Evolutionary conservation across 2,888 invertebrate genomes (phyloP).

Genomic region (Thumatha senex): DNA sequence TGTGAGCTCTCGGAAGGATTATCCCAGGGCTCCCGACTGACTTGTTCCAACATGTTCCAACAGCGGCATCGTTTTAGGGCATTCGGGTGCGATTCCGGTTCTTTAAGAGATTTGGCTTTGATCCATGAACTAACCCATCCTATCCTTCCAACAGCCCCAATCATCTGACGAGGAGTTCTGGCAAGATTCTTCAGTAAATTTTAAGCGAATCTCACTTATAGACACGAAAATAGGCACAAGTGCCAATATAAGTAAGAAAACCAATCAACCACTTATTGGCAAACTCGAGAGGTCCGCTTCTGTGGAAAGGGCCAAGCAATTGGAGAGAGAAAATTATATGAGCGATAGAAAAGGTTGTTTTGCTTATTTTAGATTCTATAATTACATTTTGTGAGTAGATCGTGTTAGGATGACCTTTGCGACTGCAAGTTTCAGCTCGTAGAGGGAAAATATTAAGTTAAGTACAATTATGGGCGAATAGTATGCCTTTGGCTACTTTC

Average conservation of each 20-base stretch:
- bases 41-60: too few species aligned
- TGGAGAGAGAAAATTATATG: conserved; percentile 65
- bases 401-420: too few species aligned
- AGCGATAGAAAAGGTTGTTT: conserved; percentile 63
- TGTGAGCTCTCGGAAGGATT: too few species aligned
- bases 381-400: too few species aligned
- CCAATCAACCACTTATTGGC: conserved; percentile 53
- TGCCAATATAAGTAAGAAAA: conserved; percentile 47
- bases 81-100: too few species aligned
- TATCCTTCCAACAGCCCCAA: conserved; percentile 6
- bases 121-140: not conserved
- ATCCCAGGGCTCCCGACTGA: too few species aligned
- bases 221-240: conserved; percentile 51
- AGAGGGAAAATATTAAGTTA: too few species aligned
- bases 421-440: too few species aligned
- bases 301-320: conserved; percentile 57
- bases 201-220: conserved; percentile 51
- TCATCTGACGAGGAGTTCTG: conserved; percentile 55
- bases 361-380: not conserved
- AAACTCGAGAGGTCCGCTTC: conserved; percentile 62
- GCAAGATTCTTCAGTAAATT: conserved; percentile 36
- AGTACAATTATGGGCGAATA: not conserved
- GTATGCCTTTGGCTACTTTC: too few species aligned
- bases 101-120: too few species aligned
- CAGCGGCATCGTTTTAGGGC: too few species aligned